Evolutionary conservation across 2,797 vertebrate genomes (phyloP).

Genomic region (Sebastes jordani): DNA sequence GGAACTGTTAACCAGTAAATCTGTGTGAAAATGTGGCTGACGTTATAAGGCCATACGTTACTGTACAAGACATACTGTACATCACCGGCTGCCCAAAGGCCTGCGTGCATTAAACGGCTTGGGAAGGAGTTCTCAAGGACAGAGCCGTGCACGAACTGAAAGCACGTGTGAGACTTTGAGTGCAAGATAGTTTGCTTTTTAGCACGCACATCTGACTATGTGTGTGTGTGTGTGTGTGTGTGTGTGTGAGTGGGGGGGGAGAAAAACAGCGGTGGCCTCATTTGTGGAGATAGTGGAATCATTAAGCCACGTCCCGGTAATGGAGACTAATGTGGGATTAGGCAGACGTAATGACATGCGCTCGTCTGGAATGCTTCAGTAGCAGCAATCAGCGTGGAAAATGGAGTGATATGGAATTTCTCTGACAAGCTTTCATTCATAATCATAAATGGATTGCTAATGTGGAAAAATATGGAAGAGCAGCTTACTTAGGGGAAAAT

Average conservation of each 20-base stretch:
- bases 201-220: background rate
- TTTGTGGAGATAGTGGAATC: slow-evolving; percentile 58
- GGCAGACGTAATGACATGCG: slow-evolving; percentile 49
- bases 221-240: background rate
- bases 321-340: slow-evolving; percentile 73
- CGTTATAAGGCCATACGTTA: slow-evolving; percentile 25
- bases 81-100: slow-evolving; percentile 28
- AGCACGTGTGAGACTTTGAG: background rate
- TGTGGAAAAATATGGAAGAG: slow-evolving; percentile 57
- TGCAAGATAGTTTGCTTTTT: background rate
- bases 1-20: slow-evolving; percentile 63
- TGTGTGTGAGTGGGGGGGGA: background rate
- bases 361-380: slow-evolving; percentile 58
- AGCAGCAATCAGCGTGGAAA: slow-evolving; percentile 66
- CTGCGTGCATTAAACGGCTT: slow-evolving; percentile 23
- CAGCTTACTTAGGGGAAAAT: slow-evolving; percentile 39
- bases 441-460: slow-evolving; percentile 46
- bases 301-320: slow-evolving; percentile 57
- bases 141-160: slow-evolving; percentile 7
- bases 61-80: background rate
- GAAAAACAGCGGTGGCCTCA: slow-evolving; percentile 19
- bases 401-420: slow-evolving; percentile 67
- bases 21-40: slow-evolving; percentile 48
- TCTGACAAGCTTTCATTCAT: slow-evolving; percentile 67
- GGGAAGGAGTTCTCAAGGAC: slow-evolving; percentile 4